Conservation (phyloP, 2,113 vertebrate genomes). For the Percina caprodes region DNA sequence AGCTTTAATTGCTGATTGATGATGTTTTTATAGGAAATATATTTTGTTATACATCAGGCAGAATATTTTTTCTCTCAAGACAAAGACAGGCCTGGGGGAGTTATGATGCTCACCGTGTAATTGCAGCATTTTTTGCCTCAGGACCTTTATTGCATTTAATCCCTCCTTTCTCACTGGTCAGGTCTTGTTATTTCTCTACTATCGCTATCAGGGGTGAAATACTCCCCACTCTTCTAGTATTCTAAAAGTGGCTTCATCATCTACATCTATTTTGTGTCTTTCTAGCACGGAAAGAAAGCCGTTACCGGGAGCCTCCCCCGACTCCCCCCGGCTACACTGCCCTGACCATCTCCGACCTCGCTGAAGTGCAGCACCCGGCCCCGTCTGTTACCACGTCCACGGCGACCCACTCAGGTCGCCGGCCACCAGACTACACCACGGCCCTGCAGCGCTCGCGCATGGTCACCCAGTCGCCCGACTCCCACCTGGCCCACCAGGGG, state of each 20-base stretch:
- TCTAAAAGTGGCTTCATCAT: neutral
- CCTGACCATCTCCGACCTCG: constrained; percentile 93
- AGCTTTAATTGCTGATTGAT: neutral
- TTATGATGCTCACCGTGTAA: neutral
- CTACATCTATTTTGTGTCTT: neutral
- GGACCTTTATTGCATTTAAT: neutral
- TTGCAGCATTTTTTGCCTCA: neutral
- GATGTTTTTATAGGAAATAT: neutral
- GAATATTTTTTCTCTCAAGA: neutral
- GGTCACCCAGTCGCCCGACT: constrained; percentile 91
- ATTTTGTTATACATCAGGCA: neutral
- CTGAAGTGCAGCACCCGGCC: constrained; percentile 83
- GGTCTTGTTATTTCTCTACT: neutral
- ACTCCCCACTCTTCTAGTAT: too few species aligned
- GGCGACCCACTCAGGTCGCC: constrained; percentile 84
- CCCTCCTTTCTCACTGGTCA: neutral
- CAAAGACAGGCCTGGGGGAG: too few species aligned
- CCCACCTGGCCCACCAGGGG: constrained; percentile 80
- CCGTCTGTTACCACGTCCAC: constrained; percentile 48
- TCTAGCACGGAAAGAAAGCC: constrained; percentile 93
- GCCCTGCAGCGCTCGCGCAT: constrained; percentile 97
- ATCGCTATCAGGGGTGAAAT: neutral
- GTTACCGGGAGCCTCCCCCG: constrained; percentile 95
- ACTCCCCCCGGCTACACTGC: constrained; percentile 96
- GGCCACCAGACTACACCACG: constrained; percentile 96